Evolutionary conservation across 2,113 vertebrate genomes (phyloP).

Genomic region (Elanoides forficatus): DNA sequence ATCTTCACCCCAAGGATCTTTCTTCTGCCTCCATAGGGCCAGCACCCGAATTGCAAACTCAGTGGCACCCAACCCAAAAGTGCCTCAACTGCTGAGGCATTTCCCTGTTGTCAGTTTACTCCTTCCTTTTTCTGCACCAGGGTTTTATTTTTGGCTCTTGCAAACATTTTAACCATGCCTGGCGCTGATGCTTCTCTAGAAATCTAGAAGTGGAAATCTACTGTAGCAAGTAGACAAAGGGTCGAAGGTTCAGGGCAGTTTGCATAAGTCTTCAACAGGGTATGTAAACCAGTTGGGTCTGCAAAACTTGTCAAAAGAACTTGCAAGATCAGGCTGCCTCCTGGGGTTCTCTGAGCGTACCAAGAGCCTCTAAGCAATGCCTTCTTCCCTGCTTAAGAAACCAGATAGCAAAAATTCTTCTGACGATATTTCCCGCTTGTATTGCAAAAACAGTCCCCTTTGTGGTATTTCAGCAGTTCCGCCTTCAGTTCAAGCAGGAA

Average conservation of each 20-base stretch:
- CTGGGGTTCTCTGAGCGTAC: neutral
- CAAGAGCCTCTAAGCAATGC: neutral
- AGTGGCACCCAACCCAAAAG: neutral
- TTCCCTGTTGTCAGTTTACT: neutral
- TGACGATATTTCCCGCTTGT: neutral
- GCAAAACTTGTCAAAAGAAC: neutral
- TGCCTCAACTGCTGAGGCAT: neutral
- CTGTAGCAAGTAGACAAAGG: neutral
- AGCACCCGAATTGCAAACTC: neutral
- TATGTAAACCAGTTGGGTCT: neutral
- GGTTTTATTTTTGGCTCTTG: neutral
- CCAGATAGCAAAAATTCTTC: conserved; percentile 9
- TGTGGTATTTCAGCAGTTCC: neutral
- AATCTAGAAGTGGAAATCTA: neutral
- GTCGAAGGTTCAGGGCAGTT: neutral
- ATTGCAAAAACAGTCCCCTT: neutral
- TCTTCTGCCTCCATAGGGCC: neutral
- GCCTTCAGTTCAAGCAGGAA: neutral
- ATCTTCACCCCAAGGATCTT: neutral
- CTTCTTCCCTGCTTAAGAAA: neutral
- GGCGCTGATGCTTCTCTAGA: neutral
- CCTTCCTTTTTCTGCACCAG: neutral
- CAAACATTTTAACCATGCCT: neutral
- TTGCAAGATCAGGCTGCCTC: neutral
- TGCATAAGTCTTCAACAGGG: neutral